Base-by-base conservation (phyloP, 2,113 vertebrate species). In the Centrocercus urophasianus region DNA sequence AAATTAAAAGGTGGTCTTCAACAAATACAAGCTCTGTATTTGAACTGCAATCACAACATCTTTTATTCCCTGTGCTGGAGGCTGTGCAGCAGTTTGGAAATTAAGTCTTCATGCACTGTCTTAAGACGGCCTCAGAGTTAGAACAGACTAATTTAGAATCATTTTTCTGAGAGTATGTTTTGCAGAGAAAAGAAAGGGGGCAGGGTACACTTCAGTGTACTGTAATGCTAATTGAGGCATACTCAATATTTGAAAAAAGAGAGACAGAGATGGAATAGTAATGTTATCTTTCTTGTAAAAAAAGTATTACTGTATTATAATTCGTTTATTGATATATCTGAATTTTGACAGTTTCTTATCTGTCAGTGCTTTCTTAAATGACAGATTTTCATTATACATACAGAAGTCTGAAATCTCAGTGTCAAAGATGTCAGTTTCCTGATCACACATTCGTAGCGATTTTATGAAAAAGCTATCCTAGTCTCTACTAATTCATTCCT, bases 281-380 rank as follows among this genome's bases (percentile, higher is more conserved):
- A 72, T 20, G n/a, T 89, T 86, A 71, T 42, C 20, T 32, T 93
- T 20, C 95, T 90, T 66, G 25, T 75, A 90, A 80, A 93, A 73
- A 91, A 95, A 90, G 78, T 85, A 75, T 70, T 88, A 72, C 5
- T 74, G n/a, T 80, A 84, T 79, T 95, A 77, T 95, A 94, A n/a
- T 96, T 96, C 73, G 95, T 25, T 96, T 96, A 93, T 83, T 87
- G 77, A 80, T 94, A 67, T 63, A n/a, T 93, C 69, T 94, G 63
- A 87, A 20, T 90, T 93, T 85, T 91, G 84, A 90, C 81, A 93
- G 75, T 88, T 95, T 94, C 80, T 85, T 57, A 85, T 52, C 25
- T 71, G 54, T 18, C 57, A 83, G 28, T 63, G 34, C 16, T 95
- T 94, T 94, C 65, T 86, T 76, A 94, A 95, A 86, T 57, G 42